phyloP scores from a whole-genome alignment of 2,888 invertebrate species.

The Idaea straminata region DNA sequence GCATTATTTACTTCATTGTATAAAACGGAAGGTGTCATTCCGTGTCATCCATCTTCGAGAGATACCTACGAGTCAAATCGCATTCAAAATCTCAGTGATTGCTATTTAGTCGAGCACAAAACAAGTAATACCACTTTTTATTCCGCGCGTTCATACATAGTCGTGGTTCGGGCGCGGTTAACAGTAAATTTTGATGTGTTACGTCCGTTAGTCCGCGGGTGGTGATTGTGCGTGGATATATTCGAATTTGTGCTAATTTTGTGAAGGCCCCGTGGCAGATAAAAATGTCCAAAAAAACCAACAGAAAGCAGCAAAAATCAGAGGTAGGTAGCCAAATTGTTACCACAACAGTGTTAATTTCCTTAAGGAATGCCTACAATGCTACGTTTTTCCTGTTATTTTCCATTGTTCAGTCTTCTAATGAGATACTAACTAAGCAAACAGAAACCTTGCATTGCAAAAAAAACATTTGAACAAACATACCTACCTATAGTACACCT shows the following conservation, averaged over 20 bases:
- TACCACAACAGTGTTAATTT: background rate
- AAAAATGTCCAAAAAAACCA: slow-evolving; percentile 4
- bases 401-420: background rate
- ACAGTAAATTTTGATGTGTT: slow-evolving; percentile 58
- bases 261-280: slow-evolving; percentile 20
- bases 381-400: background rate
- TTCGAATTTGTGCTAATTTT: slow-evolving; percentile 11
- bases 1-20: background rate
- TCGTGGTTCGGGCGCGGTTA: slow-evolving; percentile 41
- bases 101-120: slow-evolving; percentile 39
- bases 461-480: background rate
- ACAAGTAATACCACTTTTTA: slow-evolving; percentile 59
- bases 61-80: slow-evolving; percentile 26
- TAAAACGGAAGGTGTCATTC: background rate
- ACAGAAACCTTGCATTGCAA: background rate
- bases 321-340: background rate
- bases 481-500: background rate
- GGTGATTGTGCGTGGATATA: slow-evolving; percentile 28
- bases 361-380: background rate
- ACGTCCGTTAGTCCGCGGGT: slow-evolving; percentile 62
- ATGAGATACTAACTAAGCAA: background rate
- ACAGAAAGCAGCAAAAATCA: background rate
- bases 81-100: slow-evolving; percentile 33
- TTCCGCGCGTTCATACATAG: slow-evolving; percentile 36
- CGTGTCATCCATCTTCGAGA: background rate